Base-by-base conservation (phyloP, 2,113 vertebrate species). In the Climacteris rufus region DNA sequence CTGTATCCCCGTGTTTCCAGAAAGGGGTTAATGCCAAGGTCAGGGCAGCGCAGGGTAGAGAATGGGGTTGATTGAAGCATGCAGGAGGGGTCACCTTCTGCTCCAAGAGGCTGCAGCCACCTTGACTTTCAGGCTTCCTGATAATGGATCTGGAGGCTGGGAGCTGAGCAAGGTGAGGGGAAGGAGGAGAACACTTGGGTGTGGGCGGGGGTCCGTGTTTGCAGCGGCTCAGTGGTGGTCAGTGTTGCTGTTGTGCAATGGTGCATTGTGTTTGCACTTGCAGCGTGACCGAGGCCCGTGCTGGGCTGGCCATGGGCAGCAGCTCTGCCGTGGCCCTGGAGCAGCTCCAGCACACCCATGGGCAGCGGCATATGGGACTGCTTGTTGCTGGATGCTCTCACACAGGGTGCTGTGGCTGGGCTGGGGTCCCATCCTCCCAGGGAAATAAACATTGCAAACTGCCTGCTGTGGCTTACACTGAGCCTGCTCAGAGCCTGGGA, bases 141-240 rank as follows among this genome's bases (percentile, higher is more conserved):
- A 5, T 2, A 6, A 8, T 2, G 11, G 28, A 18, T 7, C 35
- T 72, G 74, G 53, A 27, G 59, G 45, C 49, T 30, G 59, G 79
- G 65, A 63, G 45, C 49, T 30, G 59, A 82, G 65, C 35, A 14
- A 40, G 35, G 11, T 14, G 72, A 69, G 69, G 39, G 30, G 7
- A 9, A 6, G n/a, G 57, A 39, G 13, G 33, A 37, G 12, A 39
- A 68, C 23, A 2, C 20, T 28, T 23, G 74, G 28, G 1, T 0
- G 0, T n/a, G 45, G 39, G 0, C 3, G 27, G 13, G 23, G 17
- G 7, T 28, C 42, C 0, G 2, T 33, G 44, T 39, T 6, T 1
- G 8, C 1, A 4, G 39, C 5, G 0, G 35, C 47, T 71, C 47
- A 15, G 10, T 63, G 1, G 1, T 3, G 1, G 25, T 25, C 3